These are phyloP conservation scores for Oeneis ivallda DNA, from an alignment of 2,888 invertebrate species.

Conservation along the genomic window DNA sequence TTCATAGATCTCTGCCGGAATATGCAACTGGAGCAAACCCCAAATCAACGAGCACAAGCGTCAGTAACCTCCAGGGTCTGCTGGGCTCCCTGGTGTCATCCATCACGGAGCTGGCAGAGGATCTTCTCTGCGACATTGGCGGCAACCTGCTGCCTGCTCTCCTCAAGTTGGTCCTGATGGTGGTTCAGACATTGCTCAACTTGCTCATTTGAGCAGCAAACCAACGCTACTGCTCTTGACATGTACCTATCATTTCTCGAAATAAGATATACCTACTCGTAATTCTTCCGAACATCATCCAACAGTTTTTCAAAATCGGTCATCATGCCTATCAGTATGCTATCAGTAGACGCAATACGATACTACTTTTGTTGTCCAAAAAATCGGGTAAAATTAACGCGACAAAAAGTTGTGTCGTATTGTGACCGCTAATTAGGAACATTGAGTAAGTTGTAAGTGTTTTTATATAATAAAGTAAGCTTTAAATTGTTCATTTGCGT, in stretches of 20 bases:
- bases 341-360: too few species aligned
- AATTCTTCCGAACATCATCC: too few species aligned
- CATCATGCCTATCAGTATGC: too few species aligned
- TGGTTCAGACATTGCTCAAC: constrained; percentile 59
- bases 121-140: constrained; percentile 61
- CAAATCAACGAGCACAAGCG: constrained; percentile 50
- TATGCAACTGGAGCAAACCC: constrained; percentile 71
- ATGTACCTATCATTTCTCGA: too few species aligned
- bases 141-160: constrained; percentile 68
- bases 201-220: constrained; percentile 51
- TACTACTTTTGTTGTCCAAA: too few species aligned
- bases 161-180: constrained; percentile 63
- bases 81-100: constrained; percentile 56
- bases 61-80: constrained; percentile 60
- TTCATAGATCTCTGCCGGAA: constrained; percentile 55
- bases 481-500: background rate
- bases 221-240: constrained; percentile 28
- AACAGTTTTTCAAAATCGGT: too few species aligned
- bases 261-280: too few species aligned
- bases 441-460: background rate
- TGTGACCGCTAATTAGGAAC: background rate
- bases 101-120: constrained; percentile 64
- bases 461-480: constrained; percentile 6
- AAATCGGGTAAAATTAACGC: constrained; percentile 24
- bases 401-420: constrained; percentile 14